Evolutionary conservation across 2,888 invertebrate species (phyloP).

Genomic region (Protodeltote pygarga): DNA sequence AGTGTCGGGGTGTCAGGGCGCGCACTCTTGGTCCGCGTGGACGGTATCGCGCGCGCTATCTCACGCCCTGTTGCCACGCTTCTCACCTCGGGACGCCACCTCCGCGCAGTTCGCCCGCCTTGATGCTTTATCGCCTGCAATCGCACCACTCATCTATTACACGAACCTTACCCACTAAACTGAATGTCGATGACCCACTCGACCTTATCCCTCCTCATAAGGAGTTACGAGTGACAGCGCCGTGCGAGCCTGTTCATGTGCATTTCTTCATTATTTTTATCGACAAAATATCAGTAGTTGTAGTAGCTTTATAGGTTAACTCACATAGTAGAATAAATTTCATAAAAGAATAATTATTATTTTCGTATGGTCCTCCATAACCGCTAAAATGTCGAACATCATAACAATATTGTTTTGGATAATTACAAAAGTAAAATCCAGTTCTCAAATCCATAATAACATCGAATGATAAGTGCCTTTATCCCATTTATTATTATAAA

Average conservation of each 20-base stretch:
- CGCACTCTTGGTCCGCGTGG: slow-evolving; percentile 39
- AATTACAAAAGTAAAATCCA: slow-evolving; percentile 28
- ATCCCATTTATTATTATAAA: slow-evolving; percentile 43
- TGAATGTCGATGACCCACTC: slow-evolving; percentile 70
- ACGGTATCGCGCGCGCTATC: slow-evolving; percentile 75
- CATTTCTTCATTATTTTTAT: slow-evolving; percentile 48
- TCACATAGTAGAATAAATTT: slow-evolving; percentile 20
- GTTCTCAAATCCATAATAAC: slow-evolving; percentile 28
- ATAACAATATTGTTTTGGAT: slow-evolving; percentile 18
- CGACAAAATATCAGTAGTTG: slow-evolving; percentile 28
- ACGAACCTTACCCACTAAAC: slow-evolving; percentile 76
- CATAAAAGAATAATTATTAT: slow-evolving; percentile 7
- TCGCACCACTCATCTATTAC: slow-evolving; percentile 79
- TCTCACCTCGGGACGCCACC: slow-evolving; percentile 82
- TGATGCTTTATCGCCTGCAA: slow-evolving; percentile 75
- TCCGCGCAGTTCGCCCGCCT: slow-evolving; percentile 65
- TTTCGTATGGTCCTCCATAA: slow-evolving; percentile 11
- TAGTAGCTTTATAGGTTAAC: slow-evolving; percentile 15
- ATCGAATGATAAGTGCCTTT: slow-evolving; percentile 38
- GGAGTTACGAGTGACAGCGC: slow-evolving; percentile 65
- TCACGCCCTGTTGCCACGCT: slow-evolving; percentile 83
- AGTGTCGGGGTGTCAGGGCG: slow-evolving; percentile 17
- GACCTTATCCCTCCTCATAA: slow-evolving; percentile 64
- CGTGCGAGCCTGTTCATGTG: slow-evolving; percentile 51
- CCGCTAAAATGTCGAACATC: slow-evolving; percentile 10